Percentiles rank a stretch among this genome's conserved stretches.
phyloP scores from a whole-genome alignment of 2,797 vertebrate species.

The Botia kubotai region DNA sequence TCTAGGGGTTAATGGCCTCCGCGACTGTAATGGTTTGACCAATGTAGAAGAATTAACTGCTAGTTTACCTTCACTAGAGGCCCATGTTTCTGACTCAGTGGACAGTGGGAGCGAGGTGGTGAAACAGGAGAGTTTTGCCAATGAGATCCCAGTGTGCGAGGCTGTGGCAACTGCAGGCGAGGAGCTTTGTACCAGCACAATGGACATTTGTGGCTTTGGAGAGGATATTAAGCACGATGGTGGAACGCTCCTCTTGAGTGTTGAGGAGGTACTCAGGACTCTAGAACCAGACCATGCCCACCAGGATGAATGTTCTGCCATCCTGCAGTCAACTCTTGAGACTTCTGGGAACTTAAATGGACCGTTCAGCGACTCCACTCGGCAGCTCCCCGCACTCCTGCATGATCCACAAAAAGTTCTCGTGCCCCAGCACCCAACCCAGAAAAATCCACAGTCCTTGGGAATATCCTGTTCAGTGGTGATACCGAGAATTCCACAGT shows the following conservation, averaged over 20 bases:
- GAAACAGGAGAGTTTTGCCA: constrained; percentile 84
- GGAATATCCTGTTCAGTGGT: constrained; percentile 84
- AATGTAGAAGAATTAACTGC: constrained; percentile 80
- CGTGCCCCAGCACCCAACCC: constrained; percentile 78
- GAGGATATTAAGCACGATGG: constrained; percentile 90
- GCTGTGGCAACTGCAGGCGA: constrained; percentile 75
- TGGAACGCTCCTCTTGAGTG: constrained; percentile 90
- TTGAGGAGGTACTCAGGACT: constrained; percentile 96
- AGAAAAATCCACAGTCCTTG: constrained; percentile 78
- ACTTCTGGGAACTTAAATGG: constrained; percentile 80
- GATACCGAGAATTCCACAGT: constrained; percentile 83
- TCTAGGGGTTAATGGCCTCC: constrained; percentile 87
- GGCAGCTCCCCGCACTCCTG: constrained; percentile 70
- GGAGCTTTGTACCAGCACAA: constrained; percentile 86
- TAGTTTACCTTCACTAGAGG: constrained; percentile 81
- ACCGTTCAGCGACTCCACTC: constrained; percentile 76
- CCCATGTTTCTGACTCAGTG: constrained; percentile 59
- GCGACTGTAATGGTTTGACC: constrained; percentile 89
- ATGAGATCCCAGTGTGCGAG: constrained; percentile 86
- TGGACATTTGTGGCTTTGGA: constrained; percentile 86
- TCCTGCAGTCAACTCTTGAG: constrained; percentile 82
- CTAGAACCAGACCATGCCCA: constrained; percentile 85
- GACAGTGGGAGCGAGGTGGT: constrained; percentile 76
- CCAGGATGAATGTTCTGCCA: constrained; percentile 64
- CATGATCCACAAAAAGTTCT: constrained; percentile 69